Conservation (phyloP, 2,113 vertebrate species). For the Etia nguti region DNA sequence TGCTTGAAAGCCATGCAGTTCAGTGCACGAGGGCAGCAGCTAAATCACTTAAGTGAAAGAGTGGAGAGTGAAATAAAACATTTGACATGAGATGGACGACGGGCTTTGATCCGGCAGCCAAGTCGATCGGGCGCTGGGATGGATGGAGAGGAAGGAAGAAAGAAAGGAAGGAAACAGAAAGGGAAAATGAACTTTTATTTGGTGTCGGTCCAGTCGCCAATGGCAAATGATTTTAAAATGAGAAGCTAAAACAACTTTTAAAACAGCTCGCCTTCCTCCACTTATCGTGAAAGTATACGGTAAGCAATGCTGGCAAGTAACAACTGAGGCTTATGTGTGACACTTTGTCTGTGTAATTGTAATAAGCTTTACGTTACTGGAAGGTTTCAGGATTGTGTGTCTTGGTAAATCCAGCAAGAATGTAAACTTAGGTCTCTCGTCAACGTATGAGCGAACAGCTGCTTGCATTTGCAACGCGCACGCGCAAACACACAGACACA, state of each 20-base stretch:
- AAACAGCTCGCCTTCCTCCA: background rate
- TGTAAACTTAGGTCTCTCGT: conserved; percentile 62
- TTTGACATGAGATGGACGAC: conserved; percentile 29
- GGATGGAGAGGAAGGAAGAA: background rate
- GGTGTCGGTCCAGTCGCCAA: background rate
- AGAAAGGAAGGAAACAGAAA: background rate
- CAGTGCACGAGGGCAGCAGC: conserved; percentile 41
- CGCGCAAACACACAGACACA: conserved; percentile 3
- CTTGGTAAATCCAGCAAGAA: conserved; percentile 74
- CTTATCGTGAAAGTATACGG: background rate
- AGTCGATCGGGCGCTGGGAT: conserved; percentile 22
- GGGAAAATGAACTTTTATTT: background rate
- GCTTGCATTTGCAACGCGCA: conserved; percentile 44
- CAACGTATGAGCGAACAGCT: conserved; percentile 67
- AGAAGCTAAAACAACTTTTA: background rate
- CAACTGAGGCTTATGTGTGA: background rate
- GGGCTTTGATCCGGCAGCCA: conserved; percentile 52
- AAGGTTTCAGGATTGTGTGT: conserved; percentile 68
- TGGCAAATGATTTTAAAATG: background rate
- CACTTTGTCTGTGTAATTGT: background rate
- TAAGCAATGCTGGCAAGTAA: background rate
- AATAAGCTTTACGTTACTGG: conserved; percentile 62
- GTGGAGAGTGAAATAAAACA: conserved; percentile 67
- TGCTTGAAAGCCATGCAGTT: conserved; percentile 15
- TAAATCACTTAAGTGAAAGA: conserved; percentile 56